These are phyloP conservation scores for Philotrypesis tridentata DNA, from an alignment of 1,140 invertebrate species.

Conservation along the genomic window DNA sequence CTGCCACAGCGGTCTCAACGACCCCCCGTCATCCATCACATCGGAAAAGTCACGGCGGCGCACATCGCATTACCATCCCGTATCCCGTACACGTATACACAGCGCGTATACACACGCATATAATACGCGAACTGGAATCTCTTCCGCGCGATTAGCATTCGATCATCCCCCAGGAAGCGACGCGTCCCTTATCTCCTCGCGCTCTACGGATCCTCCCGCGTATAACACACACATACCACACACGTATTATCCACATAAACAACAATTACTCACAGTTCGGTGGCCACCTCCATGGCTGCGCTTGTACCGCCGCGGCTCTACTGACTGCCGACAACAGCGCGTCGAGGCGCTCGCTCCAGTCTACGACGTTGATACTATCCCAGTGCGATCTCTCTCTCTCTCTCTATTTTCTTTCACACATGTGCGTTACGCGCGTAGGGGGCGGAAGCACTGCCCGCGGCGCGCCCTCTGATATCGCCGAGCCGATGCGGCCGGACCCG, in stretches of 20 bases:
- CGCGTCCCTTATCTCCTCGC: slow-evolving; percentile 8
- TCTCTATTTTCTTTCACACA: neutral
- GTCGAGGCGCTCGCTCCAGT: slow-evolving; percentile 27
- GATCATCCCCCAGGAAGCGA: neutral
- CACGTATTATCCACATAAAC: too few relatives aligned
- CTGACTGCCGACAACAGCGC: slow-evolving; percentile 35
- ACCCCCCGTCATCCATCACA: too few relatives aligned
- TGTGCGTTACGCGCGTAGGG: neutral
- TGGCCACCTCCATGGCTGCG: slow-evolving; percentile 67
- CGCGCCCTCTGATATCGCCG: slow-evolving; percentile 42
- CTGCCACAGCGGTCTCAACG: too few relatives aligned
- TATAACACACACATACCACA: too few relatives aligned
- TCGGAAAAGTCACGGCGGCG: too few relatives aligned
- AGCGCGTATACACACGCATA: neutral
- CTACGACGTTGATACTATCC: neutral
- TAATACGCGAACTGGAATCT: neutral
- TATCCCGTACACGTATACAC: too few relatives aligned
- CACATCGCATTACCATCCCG: too few relatives aligned
- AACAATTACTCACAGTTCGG: slow-evolving; percentile 69
- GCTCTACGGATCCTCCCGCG: too few relatives aligned
- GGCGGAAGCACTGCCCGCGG: slow-evolving; percentile 58
- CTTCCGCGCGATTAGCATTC: slow-evolving; percentile 23
- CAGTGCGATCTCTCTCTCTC: neutral
- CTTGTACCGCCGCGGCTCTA: slow-evolving; percentile 49
- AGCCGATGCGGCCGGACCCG: neutral